Evolutionary conservation across 2,113 vertebrate genomes (phyloP).

Genomic region (Rostratula benghalensis): DNA sequence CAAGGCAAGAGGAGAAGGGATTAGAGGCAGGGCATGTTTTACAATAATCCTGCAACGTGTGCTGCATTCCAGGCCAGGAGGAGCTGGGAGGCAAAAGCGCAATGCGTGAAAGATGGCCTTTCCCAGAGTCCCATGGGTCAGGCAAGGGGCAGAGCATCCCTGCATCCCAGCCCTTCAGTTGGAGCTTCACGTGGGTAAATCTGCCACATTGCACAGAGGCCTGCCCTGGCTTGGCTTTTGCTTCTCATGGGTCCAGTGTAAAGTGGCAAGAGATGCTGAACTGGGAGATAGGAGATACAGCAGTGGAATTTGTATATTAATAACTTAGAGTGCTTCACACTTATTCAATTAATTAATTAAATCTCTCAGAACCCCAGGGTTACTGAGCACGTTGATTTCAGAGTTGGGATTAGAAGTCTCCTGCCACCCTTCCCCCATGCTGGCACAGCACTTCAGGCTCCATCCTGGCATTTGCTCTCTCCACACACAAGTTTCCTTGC

Average conservation of each 20-base stretch:
- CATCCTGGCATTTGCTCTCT: background rate
- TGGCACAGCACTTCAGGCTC: background rate
- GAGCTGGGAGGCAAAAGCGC: background rate
- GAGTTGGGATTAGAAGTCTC: conserved; percentile 32
- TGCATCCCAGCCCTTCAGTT: background rate
- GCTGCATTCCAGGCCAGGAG: conserved; percentile 25
- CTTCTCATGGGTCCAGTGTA: background rate
- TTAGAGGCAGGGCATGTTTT: conserved; percentile 53
- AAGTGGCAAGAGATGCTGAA: background rate
- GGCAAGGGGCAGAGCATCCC: background rate
- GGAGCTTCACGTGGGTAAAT: background rate
- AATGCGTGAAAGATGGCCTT: background rate
- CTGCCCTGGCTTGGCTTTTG: background rate
- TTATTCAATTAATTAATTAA: conserved; percentile 53
- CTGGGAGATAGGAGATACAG: background rate
- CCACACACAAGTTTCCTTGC: background rate
- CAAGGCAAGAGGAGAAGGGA: conserved; percentile 42
- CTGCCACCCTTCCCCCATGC: background rate
- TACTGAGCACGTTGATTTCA: conserved; percentile 41
- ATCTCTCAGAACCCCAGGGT: conserved; percentile 10
- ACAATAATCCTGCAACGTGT: conserved; percentile 51
- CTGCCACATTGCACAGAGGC: background rate
- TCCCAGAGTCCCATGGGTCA: background rate
- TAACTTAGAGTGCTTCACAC: conserved; percentile 15
- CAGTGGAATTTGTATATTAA: conserved; percentile 20